These are phyloP conservation scores for Meghimatium bilineatum DNA, from an alignment of 2,888 invertebrate genomes.

Conservation along the genomic window DNA sequence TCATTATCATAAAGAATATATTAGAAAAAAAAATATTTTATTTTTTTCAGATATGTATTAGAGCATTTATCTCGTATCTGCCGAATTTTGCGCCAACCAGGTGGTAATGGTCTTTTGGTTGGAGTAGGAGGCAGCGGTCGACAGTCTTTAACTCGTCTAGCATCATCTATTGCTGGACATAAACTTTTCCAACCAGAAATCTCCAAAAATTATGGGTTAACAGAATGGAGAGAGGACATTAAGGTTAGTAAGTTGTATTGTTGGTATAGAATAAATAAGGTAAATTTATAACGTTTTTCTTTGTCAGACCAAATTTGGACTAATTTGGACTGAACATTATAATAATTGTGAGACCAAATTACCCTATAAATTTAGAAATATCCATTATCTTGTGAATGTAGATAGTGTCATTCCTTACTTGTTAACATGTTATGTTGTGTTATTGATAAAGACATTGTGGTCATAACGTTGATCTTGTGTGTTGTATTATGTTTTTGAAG, in stretches of 20 bases:
- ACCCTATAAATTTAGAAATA: no score
- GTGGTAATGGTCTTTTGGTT: conserved; percentile 88
- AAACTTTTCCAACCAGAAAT: conserved; percentile 89
- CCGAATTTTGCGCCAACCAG: conserved; percentile 86
- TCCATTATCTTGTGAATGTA: no score
- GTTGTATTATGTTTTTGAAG: no score
- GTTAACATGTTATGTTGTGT: no score
- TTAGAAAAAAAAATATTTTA: no score
- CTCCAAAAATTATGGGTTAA: conserved; percentile 85
- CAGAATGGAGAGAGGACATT: conserved; percentile 89
- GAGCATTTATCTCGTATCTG: conserved; percentile 90
- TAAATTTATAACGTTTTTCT: background rate
- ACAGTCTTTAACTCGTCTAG: conserved; percentile 87
- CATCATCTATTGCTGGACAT: conserved; percentile 85
- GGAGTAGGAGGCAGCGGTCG: conserved; percentile 92
- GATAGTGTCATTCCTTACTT: no score
- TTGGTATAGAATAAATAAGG: background rate
- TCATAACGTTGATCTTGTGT: no score
- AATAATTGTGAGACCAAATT: no score
- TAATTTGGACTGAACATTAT: no score
- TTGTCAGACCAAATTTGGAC: no score
- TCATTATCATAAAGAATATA: no score
- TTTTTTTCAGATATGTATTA: conserved; percentile 84
- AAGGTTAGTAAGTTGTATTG: conserved; percentile 79
- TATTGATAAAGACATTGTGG: no score